A percentile compares a stretch with the other conserved stretches of the same genome.
Evolutionary conservation across 23 tunicate genomes (phyloP).

Genomic region (Halocynthia roretzi): DNA sequence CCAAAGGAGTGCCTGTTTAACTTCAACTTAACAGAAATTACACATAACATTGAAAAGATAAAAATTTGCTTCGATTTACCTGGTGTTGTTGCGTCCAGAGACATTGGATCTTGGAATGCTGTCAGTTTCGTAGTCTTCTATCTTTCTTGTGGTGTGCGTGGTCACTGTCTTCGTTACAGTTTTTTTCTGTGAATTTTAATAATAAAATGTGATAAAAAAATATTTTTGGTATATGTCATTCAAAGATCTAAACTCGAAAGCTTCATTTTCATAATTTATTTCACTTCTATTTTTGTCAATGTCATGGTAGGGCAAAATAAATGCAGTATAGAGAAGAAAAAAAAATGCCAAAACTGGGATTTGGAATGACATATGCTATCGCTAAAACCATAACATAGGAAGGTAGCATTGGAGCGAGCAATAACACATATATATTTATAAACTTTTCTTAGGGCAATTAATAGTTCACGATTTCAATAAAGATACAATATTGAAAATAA

Average conservation of each 20-base stretch:
- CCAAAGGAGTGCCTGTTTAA: no score
- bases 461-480: no score
- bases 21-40: no score
- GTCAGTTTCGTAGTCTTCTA: slow-evolving; percentile 12
- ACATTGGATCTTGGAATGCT: slow-evolving; percentile 14
- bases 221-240: background rate
- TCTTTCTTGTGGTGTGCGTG: slow-evolving; percentile 21
- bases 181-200: slow-evolving; percentile 66
- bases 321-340: background rate
- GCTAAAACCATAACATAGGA: background rate
- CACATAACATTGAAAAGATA: no score
- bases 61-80: no score
- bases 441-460: no score
- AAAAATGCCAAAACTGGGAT: background rate
- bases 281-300: no score
- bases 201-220: background rate
- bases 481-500: background rate
- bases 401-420: no score
- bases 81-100: background rate
- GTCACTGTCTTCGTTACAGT: slow-evolving; percentile 88
- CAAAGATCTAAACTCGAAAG: no score
- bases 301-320: no score
- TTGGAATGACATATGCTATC: background rate
- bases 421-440: no score
- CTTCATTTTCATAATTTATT: no score